These are phyloP conservation scores for Drosophila nr. fundita DNA, from an alignment of 2,888 invertebrate species.

Conservation along the genomic window DNA sequence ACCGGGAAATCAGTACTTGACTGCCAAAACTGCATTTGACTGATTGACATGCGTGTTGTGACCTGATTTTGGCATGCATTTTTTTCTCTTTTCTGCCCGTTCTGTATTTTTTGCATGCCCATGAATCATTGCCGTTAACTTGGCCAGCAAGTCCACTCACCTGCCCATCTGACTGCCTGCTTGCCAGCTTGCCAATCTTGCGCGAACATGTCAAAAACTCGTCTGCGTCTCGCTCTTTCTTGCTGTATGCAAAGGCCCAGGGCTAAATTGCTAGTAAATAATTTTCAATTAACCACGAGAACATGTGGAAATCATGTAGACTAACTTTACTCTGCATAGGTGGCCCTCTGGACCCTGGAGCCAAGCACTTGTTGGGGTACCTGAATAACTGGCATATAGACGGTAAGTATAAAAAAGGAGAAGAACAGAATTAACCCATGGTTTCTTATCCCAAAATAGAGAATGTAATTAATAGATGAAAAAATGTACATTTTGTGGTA, in stretches of 20 bases:
- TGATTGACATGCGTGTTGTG: conserved; percentile 74
- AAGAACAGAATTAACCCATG: not conserved
- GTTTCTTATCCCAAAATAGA: not conserved
- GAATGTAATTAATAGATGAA: not conserved
- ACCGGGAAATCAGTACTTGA: conserved; percentile 61
- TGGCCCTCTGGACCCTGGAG: conserved; percentile 4
- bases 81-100: not conserved
- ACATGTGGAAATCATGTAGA: conserved; percentile 4
- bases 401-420: not conserved
- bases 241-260: conserved; percentile 9
- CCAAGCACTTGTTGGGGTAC: not conserved
- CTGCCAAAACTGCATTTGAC: conserved; percentile 63
- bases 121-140: conserved; percentile 63
- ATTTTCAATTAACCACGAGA: conserved; percentile 70
- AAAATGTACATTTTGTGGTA: not conserved
- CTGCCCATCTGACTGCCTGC: conserved; percentile 10
- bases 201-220: conserved; percentile 15
- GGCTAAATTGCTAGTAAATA: conserved; percentile 56
- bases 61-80: conserved; percentile 62
- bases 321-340: conserved; percentile 14
- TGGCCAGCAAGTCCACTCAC: conserved; percentile 35
- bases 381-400: not conserved
- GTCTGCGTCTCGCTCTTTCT: conserved; percentile 6
- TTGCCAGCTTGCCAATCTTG: not conserved
- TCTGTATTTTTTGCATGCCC: conserved; percentile 41